Evolutionary conservation across 2,888 invertebrate species (phyloP), one percentile per base, ranked within the genome.

Genomic region (Agrenia bidenticulata): DNA sequence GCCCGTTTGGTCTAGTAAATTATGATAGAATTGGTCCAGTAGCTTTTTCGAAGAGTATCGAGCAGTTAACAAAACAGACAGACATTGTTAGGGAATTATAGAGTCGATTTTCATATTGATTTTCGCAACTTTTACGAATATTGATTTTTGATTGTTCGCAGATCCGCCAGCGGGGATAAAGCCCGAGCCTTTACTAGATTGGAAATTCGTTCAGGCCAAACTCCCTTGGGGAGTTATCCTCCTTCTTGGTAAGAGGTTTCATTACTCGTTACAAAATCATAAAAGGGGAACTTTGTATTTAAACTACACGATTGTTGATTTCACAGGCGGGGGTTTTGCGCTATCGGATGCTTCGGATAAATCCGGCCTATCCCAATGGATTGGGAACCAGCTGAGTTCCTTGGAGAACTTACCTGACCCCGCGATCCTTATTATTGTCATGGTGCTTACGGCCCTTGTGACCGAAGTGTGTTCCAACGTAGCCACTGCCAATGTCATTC

Each of bases 401-500:
- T 82, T 94, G 1, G 81, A 85, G 4, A 83, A 83, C 0, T 81
- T 90, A 69, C 85, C 86, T 11, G 83, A 85, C 4, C 80, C 85
- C 42, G 79, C 86, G 5, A 87, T 94, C 37, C 82, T 94, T 63
- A 80, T 92, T 26, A 86, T 92, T 4, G 87, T 93, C 13, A 88
- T 89, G 71, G 75, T 89, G 1, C 86, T 92, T 41, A 89, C 91
- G 0, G 89, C 92, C 74, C 83, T 88, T 73, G 83, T 92, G 64
- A 95, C 94, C 0, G 94, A 95, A 81, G 45, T 58, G 23, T 13
- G 17, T 19, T 51, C 51, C 41, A 95, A 95, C 79, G 91, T 93
- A 0, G 94, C 94, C 50, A 90, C 93, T 45, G 92, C 93, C 0
- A 93, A 92, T 77, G 89, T 94, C 32, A 86, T 94, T 72, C 81